A percentile compares a stretch with the other conserved stretches of the same genome.
Evolutionary conservation across 1,140 invertebrate species (phyloP).

Genomic region (Drosophila kanapiae): DNA sequence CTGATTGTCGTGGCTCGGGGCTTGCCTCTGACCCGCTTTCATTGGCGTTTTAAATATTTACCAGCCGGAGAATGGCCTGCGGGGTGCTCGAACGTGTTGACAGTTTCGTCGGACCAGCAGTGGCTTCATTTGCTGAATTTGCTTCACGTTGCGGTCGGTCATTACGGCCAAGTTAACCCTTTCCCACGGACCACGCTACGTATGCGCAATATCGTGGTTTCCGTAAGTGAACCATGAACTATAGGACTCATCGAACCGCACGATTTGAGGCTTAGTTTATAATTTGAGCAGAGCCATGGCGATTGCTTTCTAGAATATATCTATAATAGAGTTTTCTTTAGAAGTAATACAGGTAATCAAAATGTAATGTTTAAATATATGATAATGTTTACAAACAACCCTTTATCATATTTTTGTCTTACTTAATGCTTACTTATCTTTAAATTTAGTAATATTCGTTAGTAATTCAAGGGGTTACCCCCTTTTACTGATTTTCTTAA

Average conservation of each 20-base stretch:
- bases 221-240: conserved; percentile 3
- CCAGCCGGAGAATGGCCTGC: conserved; percentile 22
- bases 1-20: conserved; percentile 10
- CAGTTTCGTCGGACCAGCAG: conserved; percentile 36
- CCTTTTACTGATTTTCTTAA: too few species aligned
- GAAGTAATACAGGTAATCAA: too few species aligned
- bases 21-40: conserved; percentile 22
- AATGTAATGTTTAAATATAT: too few species aligned
- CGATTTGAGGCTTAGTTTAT: background rate
- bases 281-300: background rate
- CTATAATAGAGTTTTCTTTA: too few species aligned
- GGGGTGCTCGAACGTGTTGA: conserved; percentile 34
- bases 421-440: too few species aligned
- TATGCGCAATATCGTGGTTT: conserved; percentile 30
- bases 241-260: too few species aligned
- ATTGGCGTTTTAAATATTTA: conserved; percentile 76
- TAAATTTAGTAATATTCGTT: too few species aligned
- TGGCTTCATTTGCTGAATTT: conserved; percentile 23
- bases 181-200: conserved; percentile 5
- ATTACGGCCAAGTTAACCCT: conserved; percentile 25
- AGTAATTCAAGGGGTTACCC: too few species aligned
- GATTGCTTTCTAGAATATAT: too few species aligned
- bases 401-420: too few species aligned
- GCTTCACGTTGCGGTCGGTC: conserved; percentile 28
- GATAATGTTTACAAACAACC: too few species aligned